phyloP scores from a whole-genome alignment of 2,113 vertebrate genomes.

The mouse (Mus musculus) region GRCm39 chr8:88442501-88443000 shows the following conservation, averaged over 20 bases:
- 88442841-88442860: slow-evolving; percentile 91
- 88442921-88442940: slow-evolving; percentile 81
- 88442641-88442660: slow-evolving; percentile 88
- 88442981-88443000: slow-evolving; percentile 91
- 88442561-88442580: slow-evolving; percentile 86
- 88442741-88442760: slow-evolving; percentile 91
- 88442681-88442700: slow-evolving; percentile 92
- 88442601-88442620: slow-evolving; percentile 81
- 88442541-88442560: slow-evolving; percentile 27
- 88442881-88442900: slow-evolving; percentile 87
- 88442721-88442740: slow-evolving; percentile 90
- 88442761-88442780: slow-evolving; percentile 93
- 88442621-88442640: slow-evolving; percentile 88
- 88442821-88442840: slow-evolving; percentile 96
- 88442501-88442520: background rate
- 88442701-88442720: slow-evolving; percentile 93
- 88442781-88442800: slow-evolving; percentile 90
- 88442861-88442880: slow-evolving; percentile 85
- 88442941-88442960: slow-evolving; percentile 91
- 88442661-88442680: slow-evolving; percentile 94
- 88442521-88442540: background rate
- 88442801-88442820: slow-evolving; percentile 92
- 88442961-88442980: slow-evolving; percentile 88
- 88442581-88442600: slow-evolving; percentile 89
- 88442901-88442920: slow-evolving; percentile 86